These are phyloP conservation scores for Ooceraea biroi DNA, from an alignment of 1,140 invertebrate species.

Conservation along the genomic window DNA sequence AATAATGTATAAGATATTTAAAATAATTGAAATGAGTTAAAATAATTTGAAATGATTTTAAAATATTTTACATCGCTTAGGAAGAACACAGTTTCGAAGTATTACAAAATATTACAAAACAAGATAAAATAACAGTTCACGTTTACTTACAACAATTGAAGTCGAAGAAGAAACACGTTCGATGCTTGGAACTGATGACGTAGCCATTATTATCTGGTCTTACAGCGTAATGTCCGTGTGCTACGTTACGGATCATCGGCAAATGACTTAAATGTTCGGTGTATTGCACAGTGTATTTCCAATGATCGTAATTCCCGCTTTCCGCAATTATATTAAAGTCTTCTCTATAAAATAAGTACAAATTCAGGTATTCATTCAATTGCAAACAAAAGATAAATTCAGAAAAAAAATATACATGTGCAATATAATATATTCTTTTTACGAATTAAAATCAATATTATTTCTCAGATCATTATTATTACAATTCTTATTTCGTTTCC, in stretches of 20 bases:
- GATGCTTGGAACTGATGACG: conserved; percentile 88
- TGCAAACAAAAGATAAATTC: conserved; percentile 29
- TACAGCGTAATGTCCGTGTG: conserved; percentile 87
- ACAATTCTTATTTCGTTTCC: too few relatives aligned
- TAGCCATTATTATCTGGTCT: conserved; percentile 84
- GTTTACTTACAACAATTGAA: conserved; percentile 88
- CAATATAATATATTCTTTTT: conserved; percentile 31
- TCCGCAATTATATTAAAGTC: conserved; percentile 89
- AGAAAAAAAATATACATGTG: conserved; percentile 18
- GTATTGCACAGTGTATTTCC: conserved; percentile 90
- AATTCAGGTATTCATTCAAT: neutral
- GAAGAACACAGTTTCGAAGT: too few relatives aligned
- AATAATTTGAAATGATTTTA: too few relatives aligned
- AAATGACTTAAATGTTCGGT: conserved; percentile 89
- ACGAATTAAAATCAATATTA: conserved; percentile 22
- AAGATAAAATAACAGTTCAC: neutral
- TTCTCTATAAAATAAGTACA: conserved; percentile 83
- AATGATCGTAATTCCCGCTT: conserved; percentile 89
- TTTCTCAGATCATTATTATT: too few relatives aligned
- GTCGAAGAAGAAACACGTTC: conserved; percentile 88
- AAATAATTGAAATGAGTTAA: too few relatives aligned
- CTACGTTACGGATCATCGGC: conserved; percentile 88
- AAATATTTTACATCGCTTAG: too few relatives aligned
- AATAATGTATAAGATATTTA: too few relatives aligned
- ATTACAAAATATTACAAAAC: neutral